These are phyloP conservation scores for Hypotaenidia okinawae DNA, from an alignment of 2,797 vertebrate species.

Conservation along the genomic window DNA sequence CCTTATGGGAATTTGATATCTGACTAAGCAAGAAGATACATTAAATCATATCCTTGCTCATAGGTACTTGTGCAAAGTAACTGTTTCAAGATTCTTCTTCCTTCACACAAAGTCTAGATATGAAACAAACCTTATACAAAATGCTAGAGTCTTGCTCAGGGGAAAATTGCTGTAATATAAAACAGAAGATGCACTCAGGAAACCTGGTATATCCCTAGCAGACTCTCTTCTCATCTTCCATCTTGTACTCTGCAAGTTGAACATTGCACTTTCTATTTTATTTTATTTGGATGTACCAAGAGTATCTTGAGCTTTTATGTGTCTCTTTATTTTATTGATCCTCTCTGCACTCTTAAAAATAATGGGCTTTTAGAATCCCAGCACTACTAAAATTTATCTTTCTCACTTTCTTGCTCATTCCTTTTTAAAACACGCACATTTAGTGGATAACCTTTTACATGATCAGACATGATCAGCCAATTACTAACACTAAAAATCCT, in stretches of 20 bases:
- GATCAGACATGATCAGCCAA: constrained; percentile 46
- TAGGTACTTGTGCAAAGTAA: constrained; percentile 46
- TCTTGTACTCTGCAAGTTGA: neutral
- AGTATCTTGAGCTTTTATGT: constrained; percentile 76
- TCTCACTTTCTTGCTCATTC: constrained; percentile 66
- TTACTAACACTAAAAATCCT: neutral
- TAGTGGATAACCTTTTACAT: constrained; percentile 57
- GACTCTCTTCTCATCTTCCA: constrained; percentile 13
- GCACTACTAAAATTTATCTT: constrained; percentile 73
- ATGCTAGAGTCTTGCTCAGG: constrained; percentile 29
- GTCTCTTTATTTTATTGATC: constrained; percentile 79
- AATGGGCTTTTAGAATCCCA: constrained; percentile 77
- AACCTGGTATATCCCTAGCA: constrained; percentile 21
- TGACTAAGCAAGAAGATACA: constrained; percentile 30
- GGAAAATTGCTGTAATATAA: constrained; percentile 51
- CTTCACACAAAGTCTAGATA: constrained; percentile 3
- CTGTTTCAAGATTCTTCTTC: constrained; percentile 15
- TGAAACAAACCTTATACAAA: constrained; percentile 62
- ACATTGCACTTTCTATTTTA: constrained; percentile 46
- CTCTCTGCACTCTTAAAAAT: constrained; percentile 76
- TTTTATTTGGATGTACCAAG: constrained; percentile 70
- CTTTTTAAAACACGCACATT: constrained; percentile 60
- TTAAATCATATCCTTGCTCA: constrained; percentile 46
- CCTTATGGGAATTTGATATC: constrained; percentile 54
- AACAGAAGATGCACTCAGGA: neutral